Conservation (phyloP, 2,888 invertebrate genomes). For the Pterobdella sp. region DNA sequence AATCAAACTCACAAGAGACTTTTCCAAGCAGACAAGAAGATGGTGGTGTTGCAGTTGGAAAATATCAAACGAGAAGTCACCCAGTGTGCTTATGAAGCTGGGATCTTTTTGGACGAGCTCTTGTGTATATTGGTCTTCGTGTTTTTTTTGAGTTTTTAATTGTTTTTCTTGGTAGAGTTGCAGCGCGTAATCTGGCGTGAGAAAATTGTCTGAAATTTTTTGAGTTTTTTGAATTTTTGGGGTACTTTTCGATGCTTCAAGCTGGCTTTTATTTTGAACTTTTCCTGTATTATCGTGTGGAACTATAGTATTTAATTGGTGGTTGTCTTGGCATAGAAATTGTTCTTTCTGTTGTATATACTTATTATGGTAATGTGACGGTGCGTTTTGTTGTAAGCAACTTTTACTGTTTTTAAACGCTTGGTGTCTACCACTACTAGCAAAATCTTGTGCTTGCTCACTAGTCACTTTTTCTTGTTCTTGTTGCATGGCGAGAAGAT, state of each 20-base stretch:
- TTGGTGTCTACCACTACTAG: not conserved
- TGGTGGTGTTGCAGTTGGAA: constrained; percentile 39
- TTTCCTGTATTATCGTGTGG: not conserved
- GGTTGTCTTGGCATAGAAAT: not conserved
- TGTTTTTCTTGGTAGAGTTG: constrained; percentile 2
- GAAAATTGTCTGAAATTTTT: not conserved
- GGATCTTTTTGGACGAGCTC: not conserved
- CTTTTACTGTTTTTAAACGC: not conserved
- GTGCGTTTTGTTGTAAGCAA: not conserved
- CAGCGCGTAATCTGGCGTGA: not conserved
- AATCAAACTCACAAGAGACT: constrained; percentile 74
- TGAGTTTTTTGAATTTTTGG: not conserved
- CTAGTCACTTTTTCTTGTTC: not conserved
- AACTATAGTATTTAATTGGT: not conserved
- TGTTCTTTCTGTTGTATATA: not conserved
- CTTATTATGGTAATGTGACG: not conserved
- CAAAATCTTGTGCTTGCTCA: not conserved
- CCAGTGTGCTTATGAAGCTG: not conserved
- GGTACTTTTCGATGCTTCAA: not conserved
- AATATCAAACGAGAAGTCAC: constrained; percentile 29
- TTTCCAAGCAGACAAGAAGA: constrained; percentile 85
- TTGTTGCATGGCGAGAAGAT: not conserved
- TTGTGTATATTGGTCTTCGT: not conserved
- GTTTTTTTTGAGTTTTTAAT: not conserved
- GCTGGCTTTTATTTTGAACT: not conserved